A percentile compares a stretch with the other conserved stretches of the same genome.
phyloP scores from a whole-genome alignment of 2,113 vertebrate species.

The Nipponia nippon region DNA sequence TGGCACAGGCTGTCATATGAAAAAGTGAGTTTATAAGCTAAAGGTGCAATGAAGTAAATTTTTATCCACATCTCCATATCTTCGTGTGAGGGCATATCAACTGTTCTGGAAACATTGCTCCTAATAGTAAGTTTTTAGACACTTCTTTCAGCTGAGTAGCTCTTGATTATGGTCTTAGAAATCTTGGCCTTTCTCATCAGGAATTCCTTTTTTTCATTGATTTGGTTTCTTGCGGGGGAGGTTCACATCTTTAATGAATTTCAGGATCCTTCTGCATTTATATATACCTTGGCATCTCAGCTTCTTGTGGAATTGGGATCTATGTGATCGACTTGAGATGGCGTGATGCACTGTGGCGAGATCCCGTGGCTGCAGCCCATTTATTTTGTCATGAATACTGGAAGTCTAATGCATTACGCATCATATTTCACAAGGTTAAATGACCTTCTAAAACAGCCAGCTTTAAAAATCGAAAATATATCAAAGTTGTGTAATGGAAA shows the following conservation, averaged over 20 bases:
- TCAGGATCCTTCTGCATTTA: neutral
- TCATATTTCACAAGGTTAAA: neutral
- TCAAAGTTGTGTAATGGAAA: neutral
- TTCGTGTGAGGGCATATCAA: accelerated
- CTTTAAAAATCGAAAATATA: neutral
- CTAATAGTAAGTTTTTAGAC: neutral
- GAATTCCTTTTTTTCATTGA: neutral
- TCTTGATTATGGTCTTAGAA: neutral
- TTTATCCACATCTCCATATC: neutral
- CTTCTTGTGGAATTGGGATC: neutral
- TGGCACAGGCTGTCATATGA: neutral
- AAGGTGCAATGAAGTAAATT: neutral
- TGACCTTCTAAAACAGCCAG: neutral
- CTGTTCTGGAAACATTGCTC: neutral
- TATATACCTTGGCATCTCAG: accelerated
- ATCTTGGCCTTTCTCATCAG: neutral
- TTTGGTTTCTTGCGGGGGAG: neutral
- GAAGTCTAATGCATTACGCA: neutral
- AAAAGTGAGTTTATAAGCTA: neutral
- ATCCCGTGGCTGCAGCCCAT: neutral
- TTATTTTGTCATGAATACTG: neutral
- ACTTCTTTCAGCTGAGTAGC: neutral
- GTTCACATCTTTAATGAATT: neutral
- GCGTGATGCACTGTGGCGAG: neutral
- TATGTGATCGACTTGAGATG: neutral